phyloP scores from a whole-genome alignment of 1,140 invertebrate species.

The Manduca sexta region DNA sequence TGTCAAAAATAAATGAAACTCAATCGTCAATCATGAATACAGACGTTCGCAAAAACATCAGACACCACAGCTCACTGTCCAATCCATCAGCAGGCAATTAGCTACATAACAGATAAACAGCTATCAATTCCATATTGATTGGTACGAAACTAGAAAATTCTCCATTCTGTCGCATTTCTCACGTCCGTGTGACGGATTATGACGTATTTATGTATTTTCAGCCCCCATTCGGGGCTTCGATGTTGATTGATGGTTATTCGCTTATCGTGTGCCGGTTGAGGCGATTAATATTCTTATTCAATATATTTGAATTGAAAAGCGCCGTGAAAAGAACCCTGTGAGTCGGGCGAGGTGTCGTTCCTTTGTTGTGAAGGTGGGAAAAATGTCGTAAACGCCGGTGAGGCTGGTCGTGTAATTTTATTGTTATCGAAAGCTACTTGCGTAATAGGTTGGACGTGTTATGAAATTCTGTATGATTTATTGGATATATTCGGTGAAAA shows the following conservation, averaged over 20 bases:
- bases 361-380: background rate
- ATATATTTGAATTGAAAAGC: conserved; percentile 6
- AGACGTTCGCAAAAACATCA: too few relatives aligned
- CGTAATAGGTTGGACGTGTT: background rate
- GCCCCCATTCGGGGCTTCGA: conserved; percentile 30
- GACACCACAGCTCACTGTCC: too few relatives aligned
- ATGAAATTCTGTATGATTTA: background rate
- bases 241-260: conserved; percentile 41
- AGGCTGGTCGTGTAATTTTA: too few relatives aligned
- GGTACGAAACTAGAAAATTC: conserved; percentile 5
- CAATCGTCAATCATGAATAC: too few relatives aligned
- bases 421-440: too few relatives aligned
- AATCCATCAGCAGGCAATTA: too few relatives aligned
- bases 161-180: conserved; percentile 15
- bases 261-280: background rate
- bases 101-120: too few relatives aligned
- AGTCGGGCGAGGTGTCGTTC: background rate
- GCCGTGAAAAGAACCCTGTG: background rate
- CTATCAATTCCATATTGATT: too few relatives aligned
- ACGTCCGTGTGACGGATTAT: conserved; percentile 49
- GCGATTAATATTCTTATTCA: conserved; percentile 9
- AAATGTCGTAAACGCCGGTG: too few relatives aligned
- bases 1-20: too few relatives aligned
- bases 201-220: conserved; percentile 38
- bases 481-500: too few relatives aligned